phyloP scores from a whole-genome alignment of 2,888 invertebrate species.

The Temnothorax rugatulus region DNA sequence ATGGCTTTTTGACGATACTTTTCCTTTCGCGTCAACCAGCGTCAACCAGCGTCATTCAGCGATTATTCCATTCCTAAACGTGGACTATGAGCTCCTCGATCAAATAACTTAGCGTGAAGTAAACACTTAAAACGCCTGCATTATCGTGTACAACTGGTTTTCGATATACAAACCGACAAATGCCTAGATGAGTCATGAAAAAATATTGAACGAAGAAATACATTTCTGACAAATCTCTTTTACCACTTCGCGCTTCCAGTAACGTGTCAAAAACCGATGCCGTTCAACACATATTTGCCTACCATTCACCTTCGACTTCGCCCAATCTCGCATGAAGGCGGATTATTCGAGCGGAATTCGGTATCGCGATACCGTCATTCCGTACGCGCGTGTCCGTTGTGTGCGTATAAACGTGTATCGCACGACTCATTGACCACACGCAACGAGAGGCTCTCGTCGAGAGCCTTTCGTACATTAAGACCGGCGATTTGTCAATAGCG shows the following conservation, averaged over 20 bases:
- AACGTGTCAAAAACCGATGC: not conserved
- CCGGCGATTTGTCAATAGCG: constrained; percentile 14
- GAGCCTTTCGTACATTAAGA: not conserved
- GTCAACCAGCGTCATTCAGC: no score
- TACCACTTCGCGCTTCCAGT: constrained; percentile 12
- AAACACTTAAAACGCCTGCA: not conserved
- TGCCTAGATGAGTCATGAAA: not conserved
- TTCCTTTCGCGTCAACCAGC: not conserved
- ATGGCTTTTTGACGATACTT: not conserved
- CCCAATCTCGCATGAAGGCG: not conserved
- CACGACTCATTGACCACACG: not conserved
- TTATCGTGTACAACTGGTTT: not conserved
- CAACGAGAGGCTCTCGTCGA: no score
- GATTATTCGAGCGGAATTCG: constrained; percentile 5
- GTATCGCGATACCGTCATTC: not conserved
- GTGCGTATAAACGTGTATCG: no score
- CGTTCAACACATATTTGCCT: not conserved
- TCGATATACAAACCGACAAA: not conserved
- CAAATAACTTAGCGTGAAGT: not conserved
- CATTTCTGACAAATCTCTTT: not conserved
- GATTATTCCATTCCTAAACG: not conserved
- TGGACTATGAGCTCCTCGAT: not conserved
- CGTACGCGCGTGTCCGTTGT: not conserved
- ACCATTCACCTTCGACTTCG: constrained; percentile 24
- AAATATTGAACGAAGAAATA: not conserved